These are phyloP conservation scores for Rhyacophila evoluta DNA, from an alignment of 2,888 invertebrate species.

Conservation along the genomic window DNA sequence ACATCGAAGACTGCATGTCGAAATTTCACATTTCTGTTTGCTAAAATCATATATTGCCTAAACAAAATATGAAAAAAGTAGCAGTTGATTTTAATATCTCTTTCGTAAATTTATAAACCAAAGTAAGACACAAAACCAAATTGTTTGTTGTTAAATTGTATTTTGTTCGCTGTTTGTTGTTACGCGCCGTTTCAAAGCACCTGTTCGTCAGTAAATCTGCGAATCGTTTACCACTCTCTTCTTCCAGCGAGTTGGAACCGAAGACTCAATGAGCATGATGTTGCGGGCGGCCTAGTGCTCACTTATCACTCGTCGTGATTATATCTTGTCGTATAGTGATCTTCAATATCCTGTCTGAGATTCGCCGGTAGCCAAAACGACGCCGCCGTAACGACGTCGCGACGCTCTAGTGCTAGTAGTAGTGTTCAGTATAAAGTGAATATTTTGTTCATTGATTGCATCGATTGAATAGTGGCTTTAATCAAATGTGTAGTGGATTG, in stretches of 20 bases:
- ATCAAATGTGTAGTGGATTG: not conserved
- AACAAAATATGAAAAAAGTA: too few relatives aligned
- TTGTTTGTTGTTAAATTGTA: not conserved
- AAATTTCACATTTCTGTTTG: constrained; percentile 45
- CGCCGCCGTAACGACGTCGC: constrained; percentile 32
- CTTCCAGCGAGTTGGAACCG: constrained; percentile 29
- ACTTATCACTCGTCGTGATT: constrained; percentile 37
- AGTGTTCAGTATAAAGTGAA: not conserved
- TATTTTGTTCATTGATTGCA: not conserved
- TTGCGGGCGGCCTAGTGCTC: constrained; percentile 37
- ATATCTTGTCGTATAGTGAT: constrained; percentile 31
- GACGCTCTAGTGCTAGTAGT: constrained; percentile 11
- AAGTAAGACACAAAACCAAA: not conserved
- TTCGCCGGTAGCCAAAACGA: not conserved
- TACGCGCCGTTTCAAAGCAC: not conserved
- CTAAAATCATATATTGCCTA: too few relatives aligned
- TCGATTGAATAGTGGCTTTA: not conserved
- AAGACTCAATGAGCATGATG: constrained; percentile 10
- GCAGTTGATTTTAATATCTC: too few relatives aligned
- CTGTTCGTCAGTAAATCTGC: constrained; percentile 15
- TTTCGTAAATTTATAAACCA: not conserved
- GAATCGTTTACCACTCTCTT: constrained; percentile 36
- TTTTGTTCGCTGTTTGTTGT: not conserved
- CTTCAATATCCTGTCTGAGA: not conserved
- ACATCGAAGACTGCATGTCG: constrained; percentile 25